Evolutionary conservation across 2,888 invertebrate species (phyloP).

Genomic region (Pheosia gnoma): DNA sequence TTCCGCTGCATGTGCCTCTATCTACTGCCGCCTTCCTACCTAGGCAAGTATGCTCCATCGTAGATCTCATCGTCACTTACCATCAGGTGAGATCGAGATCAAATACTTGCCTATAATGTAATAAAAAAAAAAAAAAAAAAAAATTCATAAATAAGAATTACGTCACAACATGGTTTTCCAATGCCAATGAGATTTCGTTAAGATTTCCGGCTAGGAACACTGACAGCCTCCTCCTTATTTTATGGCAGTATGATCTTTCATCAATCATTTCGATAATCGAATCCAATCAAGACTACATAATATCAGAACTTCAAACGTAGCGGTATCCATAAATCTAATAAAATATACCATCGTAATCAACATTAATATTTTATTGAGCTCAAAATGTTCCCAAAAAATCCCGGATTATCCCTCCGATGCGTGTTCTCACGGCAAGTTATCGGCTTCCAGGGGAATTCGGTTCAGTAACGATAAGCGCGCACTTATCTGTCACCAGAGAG

Average conservation of each 20-base stretch:
- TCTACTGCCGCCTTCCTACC: too few species aligned
- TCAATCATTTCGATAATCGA: background rate
- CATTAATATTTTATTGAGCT: conserved; percentile 46
- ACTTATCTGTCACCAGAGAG: conserved; percentile 64
- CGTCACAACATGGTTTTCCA: too few species aligned
- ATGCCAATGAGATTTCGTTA: too few species aligned
- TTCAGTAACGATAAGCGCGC: conserved; percentile 66
- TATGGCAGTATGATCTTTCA: background rate
- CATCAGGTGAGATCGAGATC: too few species aligned
- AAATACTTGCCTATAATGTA: too few species aligned
- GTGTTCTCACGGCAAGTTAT: conserved; percentile 72
- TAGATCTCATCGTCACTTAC: too few species aligned
- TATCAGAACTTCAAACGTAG: conserved; percentile 34
- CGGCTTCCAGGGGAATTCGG: conserved; percentile 60
- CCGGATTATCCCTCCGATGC: conserved; percentile 55
- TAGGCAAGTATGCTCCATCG: too few species aligned
- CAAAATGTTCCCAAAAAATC: conserved; percentile 49
- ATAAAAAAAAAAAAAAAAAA: too few species aligned
- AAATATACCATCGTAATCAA: conserved; percentile 51
- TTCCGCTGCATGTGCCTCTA: too few species aligned
- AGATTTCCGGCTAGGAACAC: too few species aligned
- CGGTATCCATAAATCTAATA: conserved; percentile 26
- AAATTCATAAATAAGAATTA: too few species aligned
- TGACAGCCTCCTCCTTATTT: too few species aligned
- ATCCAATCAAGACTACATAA: background rate